Percentiles rank a stretch among this genome's conserved stretches.
Conservation (phyloP, 2,888 invertebrate genomes). For the Apodemia hepburni region DNA sequence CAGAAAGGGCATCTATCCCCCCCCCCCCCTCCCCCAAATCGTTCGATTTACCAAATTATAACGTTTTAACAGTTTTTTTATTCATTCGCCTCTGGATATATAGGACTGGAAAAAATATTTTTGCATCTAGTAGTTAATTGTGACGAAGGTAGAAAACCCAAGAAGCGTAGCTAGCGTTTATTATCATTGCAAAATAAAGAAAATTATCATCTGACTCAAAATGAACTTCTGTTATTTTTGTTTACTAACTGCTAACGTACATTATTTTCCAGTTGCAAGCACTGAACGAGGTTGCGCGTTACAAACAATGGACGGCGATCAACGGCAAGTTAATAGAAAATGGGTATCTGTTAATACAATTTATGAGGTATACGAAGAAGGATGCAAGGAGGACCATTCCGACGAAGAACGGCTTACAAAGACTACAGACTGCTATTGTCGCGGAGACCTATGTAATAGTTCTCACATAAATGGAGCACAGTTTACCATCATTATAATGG, state of each 20-base stretch:
- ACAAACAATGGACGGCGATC: conserved; percentile 82
- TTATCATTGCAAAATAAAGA: too few relatives aligned
- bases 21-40: too few relatives aligned
- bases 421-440: conserved; percentile 86
- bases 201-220: too few relatives aligned
- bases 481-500: conserved; percentile 22
- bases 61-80: too few relatives aligned
- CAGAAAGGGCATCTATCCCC: too few relatives aligned
- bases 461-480: conserved; percentile 36
- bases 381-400: conserved; percentile 81
- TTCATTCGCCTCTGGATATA: too few relatives aligned
- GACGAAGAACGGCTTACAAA: conserved; percentile 75
- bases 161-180: too few relatives aligned
- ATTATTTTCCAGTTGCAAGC: conserved; percentile 45
- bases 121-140: too few relatives aligned
- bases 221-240: not conserved
- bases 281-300: conserved; percentile 84
- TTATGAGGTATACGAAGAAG: conserved; percentile 84
- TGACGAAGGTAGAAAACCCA: too few relatives aligned
- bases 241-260: too few relatives aligned
- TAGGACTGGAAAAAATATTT: too few relatives aligned
- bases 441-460: conserved; percentile 85
- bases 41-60: too few relatives aligned
- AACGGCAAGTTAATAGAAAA: conserved; percentile 68
- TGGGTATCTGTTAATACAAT: conserved; percentile 83